A percentile compares a stretch with the other conserved stretches of the same genome.
Conservation (phyloP, 92 coral and sea anemone genomes). For the Meandrina meandrites region DNA sequence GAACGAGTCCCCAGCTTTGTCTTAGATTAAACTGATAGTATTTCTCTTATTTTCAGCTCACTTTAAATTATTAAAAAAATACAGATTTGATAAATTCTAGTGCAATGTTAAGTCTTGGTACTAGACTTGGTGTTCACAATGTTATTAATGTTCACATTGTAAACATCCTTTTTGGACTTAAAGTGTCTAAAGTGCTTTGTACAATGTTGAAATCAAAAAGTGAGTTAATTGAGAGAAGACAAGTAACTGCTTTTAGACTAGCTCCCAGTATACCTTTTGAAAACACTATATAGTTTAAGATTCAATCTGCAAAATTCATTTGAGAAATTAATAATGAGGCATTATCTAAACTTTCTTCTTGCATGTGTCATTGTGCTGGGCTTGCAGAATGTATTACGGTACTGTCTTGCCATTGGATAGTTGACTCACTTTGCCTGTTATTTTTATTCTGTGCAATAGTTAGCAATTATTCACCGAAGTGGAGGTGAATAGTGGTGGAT, state of each 20-base stretch:
- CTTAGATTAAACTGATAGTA: neutral
- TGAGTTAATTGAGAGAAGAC: neutral
- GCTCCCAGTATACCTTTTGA: neutral
- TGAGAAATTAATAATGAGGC: neutral
- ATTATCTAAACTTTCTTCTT: neutral
- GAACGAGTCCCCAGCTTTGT: neutral
- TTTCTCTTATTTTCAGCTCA: neutral
- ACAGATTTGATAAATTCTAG: neutral
- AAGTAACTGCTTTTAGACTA: neutral
- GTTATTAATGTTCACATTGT: neutral
- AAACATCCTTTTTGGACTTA: neutral
- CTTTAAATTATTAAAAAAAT: neutral
- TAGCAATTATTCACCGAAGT: no score
- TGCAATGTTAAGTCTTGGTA: neutral
- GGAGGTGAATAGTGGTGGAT: no score
- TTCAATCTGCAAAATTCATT: neutral
- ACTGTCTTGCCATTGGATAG: no score
- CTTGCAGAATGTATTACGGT: neutral
- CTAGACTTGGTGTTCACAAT: neutral
- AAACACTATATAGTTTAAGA: neutral
- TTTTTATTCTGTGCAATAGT: neutral
- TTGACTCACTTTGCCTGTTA: neutral
- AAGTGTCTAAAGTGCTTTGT: neutral
- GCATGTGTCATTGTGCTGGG: neutral
- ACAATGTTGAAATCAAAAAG: neutral